Percentiles rank a stretch among this genome's conserved stretches.
phyloP scores from a whole-genome alignment of 2,888 invertebrate genomes.

The Halocaridina rubra region DNA sequence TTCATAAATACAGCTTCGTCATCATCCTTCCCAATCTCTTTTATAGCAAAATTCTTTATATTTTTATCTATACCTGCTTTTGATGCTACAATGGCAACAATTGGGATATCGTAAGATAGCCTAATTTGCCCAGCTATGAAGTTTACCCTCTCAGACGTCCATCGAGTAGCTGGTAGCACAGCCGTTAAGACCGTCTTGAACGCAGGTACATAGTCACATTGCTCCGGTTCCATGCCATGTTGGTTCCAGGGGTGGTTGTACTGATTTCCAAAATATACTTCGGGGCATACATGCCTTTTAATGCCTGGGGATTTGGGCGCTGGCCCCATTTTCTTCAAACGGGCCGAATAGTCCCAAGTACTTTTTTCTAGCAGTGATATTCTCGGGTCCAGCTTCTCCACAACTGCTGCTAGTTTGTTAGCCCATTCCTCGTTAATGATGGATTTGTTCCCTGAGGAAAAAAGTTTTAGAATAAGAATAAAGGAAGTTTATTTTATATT shows the following conservation, averaged over 20 bases:
- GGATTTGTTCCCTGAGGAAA: neutral
- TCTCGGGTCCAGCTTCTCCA: neutral
- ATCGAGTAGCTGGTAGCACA: neutral
- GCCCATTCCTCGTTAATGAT: conserved; percentile 7
- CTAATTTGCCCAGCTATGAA: neutral
- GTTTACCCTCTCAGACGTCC: neutral
- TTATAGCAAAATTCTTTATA: neutral
- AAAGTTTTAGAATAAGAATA: no score
- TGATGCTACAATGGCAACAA: neutral
- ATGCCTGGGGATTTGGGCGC: neutral
- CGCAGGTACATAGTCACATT: neutral
- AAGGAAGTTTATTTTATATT: no score
- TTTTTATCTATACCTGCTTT: no score
- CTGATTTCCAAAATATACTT: conserved; percentile 6
- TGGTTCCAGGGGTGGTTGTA: conserved; percentile 6
- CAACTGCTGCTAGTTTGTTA: neutral
- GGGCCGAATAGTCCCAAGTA: neutral
- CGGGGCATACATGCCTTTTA: conserved; percentile 12
- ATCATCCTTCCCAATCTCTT: neutral
- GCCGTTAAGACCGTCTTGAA: neutral
- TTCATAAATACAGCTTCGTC: conserved; percentile 13
- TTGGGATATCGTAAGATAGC: neutral
- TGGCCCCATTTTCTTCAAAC: no score
- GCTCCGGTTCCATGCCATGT: conserved; percentile 1
- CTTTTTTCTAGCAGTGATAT: neutral